Conservation (phyloP, 2,888 invertebrate genomes). For the Leptura quadrifasciata region DNA sequence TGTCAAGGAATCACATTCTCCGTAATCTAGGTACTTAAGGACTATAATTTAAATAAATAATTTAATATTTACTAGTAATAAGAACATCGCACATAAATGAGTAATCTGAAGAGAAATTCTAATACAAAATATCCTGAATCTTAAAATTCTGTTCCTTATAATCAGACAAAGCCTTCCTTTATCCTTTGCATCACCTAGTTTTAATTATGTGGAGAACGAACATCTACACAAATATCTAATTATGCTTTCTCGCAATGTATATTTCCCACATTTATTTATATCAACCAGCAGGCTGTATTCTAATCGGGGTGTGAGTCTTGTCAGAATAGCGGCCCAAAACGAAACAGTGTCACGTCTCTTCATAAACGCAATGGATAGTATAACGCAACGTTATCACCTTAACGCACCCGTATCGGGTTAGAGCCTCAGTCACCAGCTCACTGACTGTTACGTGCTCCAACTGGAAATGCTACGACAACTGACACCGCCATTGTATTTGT, state of each 20-base stretch:
- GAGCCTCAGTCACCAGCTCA: conserved; percentile 51
- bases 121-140: too few relatives aligned
- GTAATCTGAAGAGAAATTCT: too few relatives aligned
- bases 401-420: conserved; percentile 54
- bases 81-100: too few relatives aligned
- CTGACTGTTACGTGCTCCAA: conserved; percentile 55
- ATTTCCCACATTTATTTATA: not conserved
- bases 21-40: too few relatives aligned
- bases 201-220: not conserved
- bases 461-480: conserved; percentile 52
- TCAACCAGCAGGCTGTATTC: not conserved
- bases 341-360: conserved; percentile 14
- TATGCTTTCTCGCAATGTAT: not conserved
- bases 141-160: too few relatives aligned
- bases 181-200: not conserved
- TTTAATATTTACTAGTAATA: too few relatives aligned
- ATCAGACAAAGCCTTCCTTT: not conserved
- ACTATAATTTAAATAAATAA: too few relatives aligned
- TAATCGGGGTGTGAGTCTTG: not conserved
- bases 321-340: conserved; percentile 8
- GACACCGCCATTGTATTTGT: conserved; percentile 45
- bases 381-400: conserved; percentile 54
- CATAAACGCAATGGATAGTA: conserved; percentile 46
- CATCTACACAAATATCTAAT: not conserved
- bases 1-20: too few relatives aligned